These are phyloP conservation scores for Misgurnus mizolepis DNA, from an alignment of 2,113 vertebrate genomes.

Conservation along the genomic window DNA sequence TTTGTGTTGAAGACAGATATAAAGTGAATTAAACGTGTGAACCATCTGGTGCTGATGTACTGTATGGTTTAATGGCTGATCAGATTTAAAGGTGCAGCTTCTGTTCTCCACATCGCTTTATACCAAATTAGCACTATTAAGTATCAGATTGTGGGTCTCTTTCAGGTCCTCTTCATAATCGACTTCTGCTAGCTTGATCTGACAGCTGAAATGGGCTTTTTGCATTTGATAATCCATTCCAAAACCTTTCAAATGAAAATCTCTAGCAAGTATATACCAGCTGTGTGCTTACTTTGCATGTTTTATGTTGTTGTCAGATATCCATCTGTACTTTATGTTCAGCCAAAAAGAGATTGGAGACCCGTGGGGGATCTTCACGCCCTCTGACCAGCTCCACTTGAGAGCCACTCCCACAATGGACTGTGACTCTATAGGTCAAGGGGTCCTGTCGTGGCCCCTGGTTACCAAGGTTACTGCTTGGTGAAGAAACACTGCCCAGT, in stretches of 20 bases:
- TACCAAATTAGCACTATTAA: neutral
- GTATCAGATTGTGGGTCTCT: neutral
- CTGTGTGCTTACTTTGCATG: too few species aligned
- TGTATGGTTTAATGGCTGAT: neutral
- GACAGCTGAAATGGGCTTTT: too few species aligned
- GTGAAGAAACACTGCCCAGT: slow-evolving; percentile 58
- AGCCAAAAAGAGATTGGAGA: neutral
- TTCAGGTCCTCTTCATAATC: neutral
- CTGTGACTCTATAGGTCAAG: slow-evolving; percentile 64
- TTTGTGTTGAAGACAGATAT: neutral
- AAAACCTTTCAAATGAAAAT: too few species aligned
- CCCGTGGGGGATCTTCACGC: neutral
- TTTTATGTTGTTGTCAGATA: slow-evolving; percentile 11
- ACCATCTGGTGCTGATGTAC: slow-evolving; percentile 12
- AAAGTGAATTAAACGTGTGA: neutral
- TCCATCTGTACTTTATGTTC: neutral
- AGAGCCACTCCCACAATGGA: slow-evolving; percentile 52
- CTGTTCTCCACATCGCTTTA: neutral
- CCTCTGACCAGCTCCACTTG: slow-evolving; percentile 40
- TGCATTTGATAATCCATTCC: too few species aligned
- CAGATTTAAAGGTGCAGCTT: neutral
- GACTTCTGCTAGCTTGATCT: too few species aligned
- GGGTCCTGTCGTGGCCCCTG: slow-evolving; percentile 71
- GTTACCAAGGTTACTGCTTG: slow-evolving; percentile 74
- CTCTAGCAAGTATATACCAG: too few species aligned